These are phyloP conservation scores for Trochalopteron elliotii DNA, from an alignment of 2,113 vertebrate genomes.

Conservation along the genomic window DNA sequence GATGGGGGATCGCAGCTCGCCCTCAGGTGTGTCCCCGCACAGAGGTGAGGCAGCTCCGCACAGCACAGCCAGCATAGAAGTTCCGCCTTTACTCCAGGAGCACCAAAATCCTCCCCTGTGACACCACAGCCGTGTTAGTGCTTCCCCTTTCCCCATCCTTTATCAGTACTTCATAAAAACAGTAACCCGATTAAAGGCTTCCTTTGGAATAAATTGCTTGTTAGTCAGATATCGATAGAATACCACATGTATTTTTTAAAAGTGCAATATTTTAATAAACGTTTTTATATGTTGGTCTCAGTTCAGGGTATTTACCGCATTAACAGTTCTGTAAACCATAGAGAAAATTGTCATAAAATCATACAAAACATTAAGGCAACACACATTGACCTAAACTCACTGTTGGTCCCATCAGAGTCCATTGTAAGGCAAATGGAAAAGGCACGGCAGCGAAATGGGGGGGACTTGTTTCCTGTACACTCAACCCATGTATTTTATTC, in stretches of 20 bases:
- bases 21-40: background rate
- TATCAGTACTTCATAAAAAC: background rate
- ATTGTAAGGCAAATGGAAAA: slow-evolving; percentile 1
- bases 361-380: slow-evolving; percentile 23
- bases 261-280: slow-evolving; percentile 67
- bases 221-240: background rate
- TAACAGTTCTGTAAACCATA: slow-evolving; percentile 69
- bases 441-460: background rate
- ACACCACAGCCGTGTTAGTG: no score
- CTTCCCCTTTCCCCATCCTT: background rate
- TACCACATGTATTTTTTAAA: background rate
- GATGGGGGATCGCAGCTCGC: no score
- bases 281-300: slow-evolving; percentile 63
- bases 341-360: slow-evolving; percentile 42
- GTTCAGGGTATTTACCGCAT: slow-evolving; percentile 63
- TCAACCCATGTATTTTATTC: background rate
- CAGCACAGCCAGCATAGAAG: background rate
- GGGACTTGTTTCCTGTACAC: background rate
- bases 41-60: background rate
- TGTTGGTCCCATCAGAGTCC: slow-evolving; percentile 9
- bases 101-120: background rate
- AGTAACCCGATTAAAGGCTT: rapidly evolving
- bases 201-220: rapidly evolving
- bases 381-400: background rate
- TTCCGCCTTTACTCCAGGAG: background rate